Evolutionary conservation across 1,140 invertebrate species (phyloP).

Genomic region (Penaeus vannamei): DNA sequence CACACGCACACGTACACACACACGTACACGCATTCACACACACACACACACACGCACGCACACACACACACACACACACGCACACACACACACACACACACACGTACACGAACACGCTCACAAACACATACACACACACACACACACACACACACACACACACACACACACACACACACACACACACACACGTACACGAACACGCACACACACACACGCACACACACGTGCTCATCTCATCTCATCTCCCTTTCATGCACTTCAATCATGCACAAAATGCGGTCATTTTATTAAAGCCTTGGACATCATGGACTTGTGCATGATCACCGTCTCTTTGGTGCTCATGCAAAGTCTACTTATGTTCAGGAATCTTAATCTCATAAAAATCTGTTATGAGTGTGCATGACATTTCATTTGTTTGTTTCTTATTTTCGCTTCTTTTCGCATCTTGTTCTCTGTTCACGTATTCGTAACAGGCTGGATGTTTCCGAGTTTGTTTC

Average conservation of each 20-base stretch:
- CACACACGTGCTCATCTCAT: constrained; percentile 1
- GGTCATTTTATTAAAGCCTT: no score
- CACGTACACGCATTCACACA: constrained; percentile 21
- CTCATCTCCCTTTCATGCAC: background rate
- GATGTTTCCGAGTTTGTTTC: background rate
- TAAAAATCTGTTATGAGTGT: no score
- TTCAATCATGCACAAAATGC: no score
- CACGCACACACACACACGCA: constrained; percentile 43
- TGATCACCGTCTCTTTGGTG: no score
- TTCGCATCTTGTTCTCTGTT: background rate
- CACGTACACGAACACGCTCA: constrained; percentile 41
- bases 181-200: constrained; percentile 37
- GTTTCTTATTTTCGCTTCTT: background rate
- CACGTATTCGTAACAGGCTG: background rate
- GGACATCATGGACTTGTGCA: no score
- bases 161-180: constrained; percentile 4
- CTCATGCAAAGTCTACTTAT: no score
- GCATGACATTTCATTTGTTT: background rate
- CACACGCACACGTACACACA: constrained; percentile 46
- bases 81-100: constrained; percentile 31
- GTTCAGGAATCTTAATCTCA: no score
- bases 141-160: constrained; percentile 5
- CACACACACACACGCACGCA: constrained; percentile 36
- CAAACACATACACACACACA: constrained; percentile 36
- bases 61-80: background rate